phyloP scores from a whole-genome alignment of 2,797 vertebrate species.

The Takifugu rubripes region DNA sequence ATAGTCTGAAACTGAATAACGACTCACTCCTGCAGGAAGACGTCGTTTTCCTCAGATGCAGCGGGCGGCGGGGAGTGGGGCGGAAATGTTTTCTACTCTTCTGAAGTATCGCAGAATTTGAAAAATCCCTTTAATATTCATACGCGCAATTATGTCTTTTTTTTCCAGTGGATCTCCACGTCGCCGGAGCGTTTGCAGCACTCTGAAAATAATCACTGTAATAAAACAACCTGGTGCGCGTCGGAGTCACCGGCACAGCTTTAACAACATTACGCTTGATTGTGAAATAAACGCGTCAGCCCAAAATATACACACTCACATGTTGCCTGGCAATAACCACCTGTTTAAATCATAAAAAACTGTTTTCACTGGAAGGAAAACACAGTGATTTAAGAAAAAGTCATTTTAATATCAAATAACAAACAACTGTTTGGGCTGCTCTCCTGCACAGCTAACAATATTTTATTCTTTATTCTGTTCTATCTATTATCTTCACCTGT shows the following conservation, averaged over 20 bases:
- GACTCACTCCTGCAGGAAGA: slow-evolving; percentile 24
- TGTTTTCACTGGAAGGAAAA: slow-evolving; percentile 29
- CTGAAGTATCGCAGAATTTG: slow-evolving; percentile 35
- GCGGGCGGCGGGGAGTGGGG: slow-evolving; percentile 10
- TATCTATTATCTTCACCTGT: slow-evolving; percentile 31
- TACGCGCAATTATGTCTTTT: slow-evolving; percentile 11
- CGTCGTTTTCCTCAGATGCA: slow-evolving; percentile 22
- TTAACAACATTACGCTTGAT: slow-evolving; percentile 26
- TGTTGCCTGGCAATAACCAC: slow-evolving; percentile 52
- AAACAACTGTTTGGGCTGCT: too few species aligned
- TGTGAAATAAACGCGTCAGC: slow-evolving; percentile 31
- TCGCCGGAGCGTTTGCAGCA: not conserved
- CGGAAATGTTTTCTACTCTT: slow-evolving; percentile 15
- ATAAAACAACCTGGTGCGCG: slow-evolving; percentile 15
- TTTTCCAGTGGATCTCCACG: too few species aligned
- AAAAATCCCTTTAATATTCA: slow-evolving; percentile 55
- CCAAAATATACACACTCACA: slow-evolving; percentile 24
- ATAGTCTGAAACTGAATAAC: slow-evolving; percentile 47
- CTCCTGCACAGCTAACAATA: too few species aligned
- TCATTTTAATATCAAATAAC: not conserved
- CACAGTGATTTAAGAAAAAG: not conserved
- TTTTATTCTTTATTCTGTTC: too few species aligned
- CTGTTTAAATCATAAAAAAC: slow-evolving; percentile 45
- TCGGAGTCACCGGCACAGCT: slow-evolving; percentile 28
- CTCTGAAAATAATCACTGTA: slow-evolving; percentile 15